These are phyloP conservation scores for Myotis planiceps DNA, from an alignment of 2,797 vertebrate genomes.

Conservation along the genomic window DNA sequence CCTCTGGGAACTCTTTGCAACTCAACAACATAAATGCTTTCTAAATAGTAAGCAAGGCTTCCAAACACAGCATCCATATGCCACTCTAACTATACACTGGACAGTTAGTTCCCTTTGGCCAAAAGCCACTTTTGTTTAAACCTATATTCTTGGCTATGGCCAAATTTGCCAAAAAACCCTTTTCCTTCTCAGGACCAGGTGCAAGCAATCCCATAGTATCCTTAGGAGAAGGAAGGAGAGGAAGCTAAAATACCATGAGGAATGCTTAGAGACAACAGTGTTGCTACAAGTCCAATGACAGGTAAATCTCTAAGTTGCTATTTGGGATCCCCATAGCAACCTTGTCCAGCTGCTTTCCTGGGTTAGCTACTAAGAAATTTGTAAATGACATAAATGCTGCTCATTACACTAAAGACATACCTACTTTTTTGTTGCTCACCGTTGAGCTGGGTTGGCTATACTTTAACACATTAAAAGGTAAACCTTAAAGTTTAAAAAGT, in stretches of 20 bases:
- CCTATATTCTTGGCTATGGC: background rate
- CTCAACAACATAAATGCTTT: background rate
- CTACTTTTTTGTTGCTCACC: background rate
- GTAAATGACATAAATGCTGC: background rate
- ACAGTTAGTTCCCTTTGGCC: background rate
- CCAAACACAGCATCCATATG: background rate
- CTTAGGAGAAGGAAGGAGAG: background rate
- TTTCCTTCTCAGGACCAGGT: background rate
- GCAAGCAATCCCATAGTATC: background rate
- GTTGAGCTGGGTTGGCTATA: background rate
- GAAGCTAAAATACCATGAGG: background rate
- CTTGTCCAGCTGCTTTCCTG: background rate
- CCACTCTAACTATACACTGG: background rate
- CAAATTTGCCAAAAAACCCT: background rate
- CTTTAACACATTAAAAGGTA: background rate
- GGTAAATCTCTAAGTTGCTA: background rate
- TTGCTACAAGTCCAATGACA: background rate
- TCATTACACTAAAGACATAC: background rate
- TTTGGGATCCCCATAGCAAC: background rate
- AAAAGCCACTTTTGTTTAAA: constrained; percentile 9
- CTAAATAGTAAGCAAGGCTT: background rate
- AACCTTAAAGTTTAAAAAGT: background rate
- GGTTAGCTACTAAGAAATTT: background rate
- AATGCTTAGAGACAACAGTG: background rate
- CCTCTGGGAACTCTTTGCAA: background rate